Conservation (phyloP, 2,113 vertebrate genomes). For the Chaetops frenatus region DNA sequence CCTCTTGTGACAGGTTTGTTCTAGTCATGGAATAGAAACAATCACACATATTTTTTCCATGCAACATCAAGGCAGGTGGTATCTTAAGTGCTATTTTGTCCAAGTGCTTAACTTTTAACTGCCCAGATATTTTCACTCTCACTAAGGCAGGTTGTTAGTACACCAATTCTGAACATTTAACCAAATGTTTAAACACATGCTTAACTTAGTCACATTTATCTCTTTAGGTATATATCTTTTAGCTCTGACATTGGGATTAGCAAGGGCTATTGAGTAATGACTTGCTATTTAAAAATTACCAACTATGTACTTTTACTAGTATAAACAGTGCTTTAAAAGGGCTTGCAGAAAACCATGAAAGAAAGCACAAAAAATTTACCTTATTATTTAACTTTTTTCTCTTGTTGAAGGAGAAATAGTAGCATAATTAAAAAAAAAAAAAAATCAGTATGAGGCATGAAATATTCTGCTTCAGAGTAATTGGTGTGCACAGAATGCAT, state of each 20-base stretch:
- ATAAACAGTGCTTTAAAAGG: not conserved
- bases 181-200: not conserved
- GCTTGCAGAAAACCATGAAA: not conserved
- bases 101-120: not conserved
- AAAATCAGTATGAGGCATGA: not conserved
- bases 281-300: not conserved
- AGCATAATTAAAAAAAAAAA: fast-evolving
- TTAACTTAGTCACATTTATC: not conserved
- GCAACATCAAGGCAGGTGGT: not conserved
- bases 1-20: not conserved
- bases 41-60: not conserved
- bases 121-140: not conserved
- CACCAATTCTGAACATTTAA: not conserved
- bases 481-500: not conserved
- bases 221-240: not conserved
- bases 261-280: not conserved
- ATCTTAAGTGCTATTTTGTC: not conserved
- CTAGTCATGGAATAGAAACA: not conserved
- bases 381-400: not conserved
- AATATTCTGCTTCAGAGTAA: not conserved
- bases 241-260: not conserved
- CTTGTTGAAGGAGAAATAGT: not conserved
- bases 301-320: not conserved
- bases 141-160: not conserved
- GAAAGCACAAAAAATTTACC: not conserved